phyloP scores from a whole-genome alignment of 1,140 invertebrate species.

The Eufriesea mexicana region DNA sequence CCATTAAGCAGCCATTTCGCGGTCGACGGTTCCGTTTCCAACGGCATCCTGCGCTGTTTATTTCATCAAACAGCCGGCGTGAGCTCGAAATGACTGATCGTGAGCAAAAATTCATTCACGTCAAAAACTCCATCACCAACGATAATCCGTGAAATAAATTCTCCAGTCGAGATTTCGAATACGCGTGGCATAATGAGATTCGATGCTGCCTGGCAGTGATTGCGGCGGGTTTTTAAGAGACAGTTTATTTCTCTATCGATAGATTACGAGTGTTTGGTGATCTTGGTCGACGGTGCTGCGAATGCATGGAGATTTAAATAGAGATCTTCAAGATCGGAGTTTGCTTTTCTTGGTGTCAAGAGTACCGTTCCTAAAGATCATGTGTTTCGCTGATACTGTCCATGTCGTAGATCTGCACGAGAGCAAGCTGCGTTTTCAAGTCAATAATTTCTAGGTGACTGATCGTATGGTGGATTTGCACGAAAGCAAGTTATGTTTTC shows the following conservation, averaged over 20 bases:
- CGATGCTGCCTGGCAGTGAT: not conserved
- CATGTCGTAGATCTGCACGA: no score
- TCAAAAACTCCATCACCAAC: not conserved
- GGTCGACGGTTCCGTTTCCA: not conserved
- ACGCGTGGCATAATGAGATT: not conserved
- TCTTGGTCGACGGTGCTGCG: not conserved
- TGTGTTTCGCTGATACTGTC: no score
- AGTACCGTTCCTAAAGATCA: not conserved
- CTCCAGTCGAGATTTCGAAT: not conserved
- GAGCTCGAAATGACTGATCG: not conserved
- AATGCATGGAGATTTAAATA: not conserved
- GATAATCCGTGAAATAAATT: slow-evolving; percentile 10
- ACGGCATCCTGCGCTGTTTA: not conserved
- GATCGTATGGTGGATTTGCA: no score
- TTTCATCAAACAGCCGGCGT: not conserved
- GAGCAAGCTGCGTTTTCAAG: no score
- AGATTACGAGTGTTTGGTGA: not conserved
- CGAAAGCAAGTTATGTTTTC: no score
- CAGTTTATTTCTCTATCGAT: not conserved
- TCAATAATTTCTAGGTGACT: no score
- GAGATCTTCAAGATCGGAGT: not conserved
- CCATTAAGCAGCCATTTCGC: not conserved
- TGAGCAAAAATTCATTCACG: not conserved
- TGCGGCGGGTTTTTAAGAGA: no score
- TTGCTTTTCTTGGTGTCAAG: not conserved